These are phyloP conservation scores for Palloptera scutellata DNA, from an alignment of 2,888 invertebrate genomes.

Conservation along the genomic window DNA sequence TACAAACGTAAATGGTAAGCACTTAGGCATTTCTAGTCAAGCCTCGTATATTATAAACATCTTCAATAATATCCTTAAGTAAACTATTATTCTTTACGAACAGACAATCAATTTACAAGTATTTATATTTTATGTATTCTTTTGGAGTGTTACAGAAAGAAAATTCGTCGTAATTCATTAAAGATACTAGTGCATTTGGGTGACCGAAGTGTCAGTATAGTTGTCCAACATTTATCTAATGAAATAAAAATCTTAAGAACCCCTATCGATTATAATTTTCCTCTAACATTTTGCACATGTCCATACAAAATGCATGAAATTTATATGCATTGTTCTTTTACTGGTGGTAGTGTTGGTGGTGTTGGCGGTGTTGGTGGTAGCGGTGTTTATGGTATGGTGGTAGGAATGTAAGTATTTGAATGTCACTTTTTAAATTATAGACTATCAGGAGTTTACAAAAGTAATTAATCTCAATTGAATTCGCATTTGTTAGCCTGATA, in stretches of 20 bases:
- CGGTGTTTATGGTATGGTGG: conserved; percentile 12
- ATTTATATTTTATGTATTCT: too few relatives aligned
- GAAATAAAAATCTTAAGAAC: conserved; percentile 32
- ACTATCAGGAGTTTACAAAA: conserved; percentile 43
- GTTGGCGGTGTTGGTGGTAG: conserved; percentile 20
- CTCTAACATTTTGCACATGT: background rate
- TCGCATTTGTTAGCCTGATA: conserved; percentile 44
- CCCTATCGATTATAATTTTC: conserved; percentile 30
- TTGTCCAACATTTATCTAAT: conserved; percentile 29
- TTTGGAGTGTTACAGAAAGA: background rate
- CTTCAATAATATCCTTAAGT: conserved; percentile 18
- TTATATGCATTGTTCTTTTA: background rate
- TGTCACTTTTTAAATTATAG: conserved; percentile 41
- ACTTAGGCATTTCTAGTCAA: background rate
- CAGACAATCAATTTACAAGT: too few relatives aligned
- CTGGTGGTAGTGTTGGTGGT: conserved; percentile 19
- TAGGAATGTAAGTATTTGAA: background rate
- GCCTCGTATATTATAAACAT: background rate
- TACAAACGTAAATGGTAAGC: background rate
- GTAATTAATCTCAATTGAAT: conserved; percentile 61
- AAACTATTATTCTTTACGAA: conserved; percentile 10
- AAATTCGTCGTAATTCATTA: conserved; percentile 31
- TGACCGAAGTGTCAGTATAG: conserved; percentile 36
- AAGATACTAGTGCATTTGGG: conserved; percentile 19
- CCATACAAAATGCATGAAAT: background rate